phyloP scores from a whole-genome alignment of 2,888 invertebrate genomes.

The Tetranychus piercei region DNA sequence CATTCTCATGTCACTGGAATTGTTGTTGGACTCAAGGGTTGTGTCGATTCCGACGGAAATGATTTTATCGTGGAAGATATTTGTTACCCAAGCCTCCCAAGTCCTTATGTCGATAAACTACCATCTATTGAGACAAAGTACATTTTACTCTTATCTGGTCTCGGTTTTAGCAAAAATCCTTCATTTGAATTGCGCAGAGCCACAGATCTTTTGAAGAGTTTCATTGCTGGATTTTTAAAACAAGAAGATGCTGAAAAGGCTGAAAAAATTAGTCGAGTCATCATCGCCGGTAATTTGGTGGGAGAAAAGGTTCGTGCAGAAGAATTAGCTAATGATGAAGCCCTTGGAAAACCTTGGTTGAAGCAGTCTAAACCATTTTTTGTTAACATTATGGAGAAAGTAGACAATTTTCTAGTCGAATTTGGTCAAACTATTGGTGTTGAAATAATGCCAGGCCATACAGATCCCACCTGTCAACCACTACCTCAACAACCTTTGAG shows the following conservation, averaged over 20 bases:
- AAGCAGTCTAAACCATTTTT: slow-evolving; percentile 19
- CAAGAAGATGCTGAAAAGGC: slow-evolving; percentile 44
- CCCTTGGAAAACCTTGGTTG: slow-evolving; percentile 12
- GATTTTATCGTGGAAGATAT: slow-evolving; percentile 62
- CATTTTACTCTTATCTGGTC: slow-evolving; percentile 19
- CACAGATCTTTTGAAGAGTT: slow-evolving; percentile 44
- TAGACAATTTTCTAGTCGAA: slow-evolving; percentile 44
- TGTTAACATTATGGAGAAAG: slow-evolving; percentile 42
- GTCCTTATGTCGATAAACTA: background rate
- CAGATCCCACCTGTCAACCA: slow-evolving; percentile 66
- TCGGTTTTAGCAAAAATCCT: slow-evolving; percentile 15
- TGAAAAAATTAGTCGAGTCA: slow-evolving; percentile 50
- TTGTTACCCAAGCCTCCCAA: slow-evolving; percentile 43
- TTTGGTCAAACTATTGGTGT: slow-evolving; percentile 42
- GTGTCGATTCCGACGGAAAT: slow-evolving; percentile 39
- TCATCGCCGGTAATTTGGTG: slow-evolving; percentile 50
- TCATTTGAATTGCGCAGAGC: background rate
- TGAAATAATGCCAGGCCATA: slow-evolving; percentile 77
- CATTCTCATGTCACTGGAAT: slow-evolving; percentile 59
- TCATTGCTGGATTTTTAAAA: slow-evolving; percentile 55
- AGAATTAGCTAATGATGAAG: background rate
- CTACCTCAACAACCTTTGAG: slow-evolving; percentile 86
- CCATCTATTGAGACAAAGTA: background rate
- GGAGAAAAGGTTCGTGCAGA: slow-evolving; percentile 5
- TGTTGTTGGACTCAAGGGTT: slow-evolving; percentile 53